phyloP scores from a whole-genome alignment of 1,140 invertebrate genomes.

The Drosophila punjabiensis region DNA sequence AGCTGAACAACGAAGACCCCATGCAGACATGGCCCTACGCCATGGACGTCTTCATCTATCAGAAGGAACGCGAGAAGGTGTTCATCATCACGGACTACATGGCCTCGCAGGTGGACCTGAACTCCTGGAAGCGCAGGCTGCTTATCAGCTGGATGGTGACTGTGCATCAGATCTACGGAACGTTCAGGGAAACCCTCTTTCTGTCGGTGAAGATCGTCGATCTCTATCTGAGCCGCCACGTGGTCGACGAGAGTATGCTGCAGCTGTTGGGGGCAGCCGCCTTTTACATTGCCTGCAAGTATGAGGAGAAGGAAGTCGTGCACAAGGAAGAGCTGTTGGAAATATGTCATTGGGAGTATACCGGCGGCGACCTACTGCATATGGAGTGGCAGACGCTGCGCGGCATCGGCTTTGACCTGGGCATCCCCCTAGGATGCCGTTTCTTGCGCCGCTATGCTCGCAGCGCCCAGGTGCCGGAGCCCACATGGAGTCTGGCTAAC shows the following conservation, averaged over 20 bases:
- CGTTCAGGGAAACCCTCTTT: constrained; percentile 99
- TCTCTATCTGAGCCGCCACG: constrained; percentile 91
- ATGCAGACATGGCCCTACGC: constrained; percentile 95
- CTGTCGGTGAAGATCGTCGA: constrained; percentile 98
- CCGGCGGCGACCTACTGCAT: constrained; percentile 91
- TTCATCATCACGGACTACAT: constrained; percentile 94
- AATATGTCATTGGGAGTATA: constrained; percentile 94
- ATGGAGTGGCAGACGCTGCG: constrained; percentile 97
- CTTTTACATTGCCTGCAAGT: constrained; percentile 97
- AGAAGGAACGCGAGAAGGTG: constrained; percentile 92
- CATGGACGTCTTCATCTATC: constrained; percentile 97
- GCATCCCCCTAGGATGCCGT: constrained; percentile 97
- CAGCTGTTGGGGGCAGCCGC: constrained; percentile 96
- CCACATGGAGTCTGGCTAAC: constrained; percentile 95
- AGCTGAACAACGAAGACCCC: constrained; percentile 95
- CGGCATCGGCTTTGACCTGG: constrained; percentile 94
- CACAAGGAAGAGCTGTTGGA: constrained; percentile 97
- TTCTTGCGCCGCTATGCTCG: constrained; percentile 97
- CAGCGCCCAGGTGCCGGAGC: constrained; percentile 94
- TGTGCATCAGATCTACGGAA: constrained; percentile 97
- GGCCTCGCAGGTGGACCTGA: constrained; percentile 90
- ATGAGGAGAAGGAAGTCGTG: constrained; percentile 96
- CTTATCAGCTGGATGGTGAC: constrained; percentile 99
- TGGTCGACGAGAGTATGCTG: constrained; percentile 90
- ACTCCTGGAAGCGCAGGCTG: constrained; percentile 94